Percentiles rank a stretch among this genome's conserved stretches.
Evolutionary conservation across 1,140 invertebrate genomes (phyloP).

Genomic region (Bombus haemorrhoidalis): DNA sequence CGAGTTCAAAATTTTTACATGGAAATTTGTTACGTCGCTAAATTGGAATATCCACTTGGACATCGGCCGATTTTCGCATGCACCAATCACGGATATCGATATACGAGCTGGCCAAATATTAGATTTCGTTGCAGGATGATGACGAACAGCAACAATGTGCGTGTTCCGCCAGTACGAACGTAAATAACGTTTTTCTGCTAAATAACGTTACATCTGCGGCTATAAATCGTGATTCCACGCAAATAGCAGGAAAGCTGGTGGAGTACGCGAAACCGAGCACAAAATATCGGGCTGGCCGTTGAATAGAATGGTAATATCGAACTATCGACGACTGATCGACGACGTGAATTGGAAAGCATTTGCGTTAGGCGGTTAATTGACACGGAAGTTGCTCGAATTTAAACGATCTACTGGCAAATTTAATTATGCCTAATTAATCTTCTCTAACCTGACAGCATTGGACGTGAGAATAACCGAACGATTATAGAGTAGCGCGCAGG

Average conservation of each 20-base stretch:
- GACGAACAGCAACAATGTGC: neutral
- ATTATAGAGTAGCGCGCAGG: too few species aligned
- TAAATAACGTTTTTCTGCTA: slow-evolving; percentile 28
- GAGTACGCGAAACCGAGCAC: neutral
- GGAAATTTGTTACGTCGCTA: neutral
- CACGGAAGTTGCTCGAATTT: slow-evolving; percentile 1
- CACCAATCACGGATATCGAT: neutral
- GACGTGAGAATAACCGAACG: neutral
- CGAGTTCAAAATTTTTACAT: neutral
- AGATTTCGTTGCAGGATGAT: neutral
- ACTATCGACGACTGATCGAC: neutral
- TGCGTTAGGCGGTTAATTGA: neutral
- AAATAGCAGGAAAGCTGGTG: neutral
- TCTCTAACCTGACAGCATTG: neutral
- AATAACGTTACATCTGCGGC: slow-evolving; percentile 7
- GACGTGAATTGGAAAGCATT: neutral
- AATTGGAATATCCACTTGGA: neutral
- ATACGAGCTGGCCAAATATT: neutral
- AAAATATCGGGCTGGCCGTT: neutral
- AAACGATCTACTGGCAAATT: neutral
- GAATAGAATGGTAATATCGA: slow-evolving; percentile 11
- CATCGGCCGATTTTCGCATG: neutral
- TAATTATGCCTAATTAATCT: neutral
- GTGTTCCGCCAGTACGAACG: neutral
- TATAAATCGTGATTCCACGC: neutral